phyloP scores from a whole-genome alignment of 2,113 vertebrate genomes.

The Donacobius atricapilla region DNA sequence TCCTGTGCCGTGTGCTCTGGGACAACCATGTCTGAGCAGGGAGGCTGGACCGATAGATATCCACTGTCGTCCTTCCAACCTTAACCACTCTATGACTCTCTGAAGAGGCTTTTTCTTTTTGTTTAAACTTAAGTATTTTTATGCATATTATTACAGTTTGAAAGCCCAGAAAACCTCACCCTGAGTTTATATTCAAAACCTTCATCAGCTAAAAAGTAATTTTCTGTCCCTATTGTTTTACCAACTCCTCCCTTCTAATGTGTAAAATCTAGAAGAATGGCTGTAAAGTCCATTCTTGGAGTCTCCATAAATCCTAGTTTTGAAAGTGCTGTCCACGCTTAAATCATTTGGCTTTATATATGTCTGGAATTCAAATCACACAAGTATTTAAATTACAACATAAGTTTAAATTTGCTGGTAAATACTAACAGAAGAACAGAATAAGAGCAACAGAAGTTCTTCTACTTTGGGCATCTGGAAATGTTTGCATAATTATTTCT shows the following conservation, averaged over 20 bases:
- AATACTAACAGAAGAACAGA: neutral
- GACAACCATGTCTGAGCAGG: neutral
- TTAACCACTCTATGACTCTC: neutral
- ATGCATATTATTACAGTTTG: neutral
- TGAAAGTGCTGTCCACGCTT: neutral
- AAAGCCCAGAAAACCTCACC: neutral
- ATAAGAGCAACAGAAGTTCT: neutral
- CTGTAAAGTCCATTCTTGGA: neutral
- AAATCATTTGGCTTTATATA: neutral
- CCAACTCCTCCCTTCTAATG: neutral
- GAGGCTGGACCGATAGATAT: fast-evolving
- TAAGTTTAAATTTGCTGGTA: neutral
- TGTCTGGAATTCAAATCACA: neutral
- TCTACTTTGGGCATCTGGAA: neutral
- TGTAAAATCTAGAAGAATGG: neutral
- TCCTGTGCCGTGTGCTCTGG: neutral
- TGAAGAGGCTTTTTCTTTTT: neutral
- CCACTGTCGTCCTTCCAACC: neutral
- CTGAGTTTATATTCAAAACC: neutral
- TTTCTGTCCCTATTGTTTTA: neutral
- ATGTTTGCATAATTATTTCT: neutral
- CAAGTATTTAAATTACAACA: neutral
- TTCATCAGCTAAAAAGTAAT: neutral
- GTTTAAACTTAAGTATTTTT: neutral
- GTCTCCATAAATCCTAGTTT: neutral